Percentiles rank a stretch among this genome's conserved stretches.
phyloP scores from a whole-genome alignment of 1,140 invertebrate species.

The Drosophila hydei region DNA sequence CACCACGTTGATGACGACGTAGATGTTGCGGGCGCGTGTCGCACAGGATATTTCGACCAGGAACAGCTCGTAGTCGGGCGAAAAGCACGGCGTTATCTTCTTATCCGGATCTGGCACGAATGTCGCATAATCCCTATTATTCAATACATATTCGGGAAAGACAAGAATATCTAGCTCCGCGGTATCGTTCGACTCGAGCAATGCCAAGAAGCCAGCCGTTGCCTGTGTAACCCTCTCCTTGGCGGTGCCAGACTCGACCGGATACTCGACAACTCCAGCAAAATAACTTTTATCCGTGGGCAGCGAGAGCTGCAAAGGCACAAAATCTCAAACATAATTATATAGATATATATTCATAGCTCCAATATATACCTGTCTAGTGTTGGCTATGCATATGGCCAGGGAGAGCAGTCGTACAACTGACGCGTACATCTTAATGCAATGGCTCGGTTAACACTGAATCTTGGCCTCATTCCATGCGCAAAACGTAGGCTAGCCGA shows the following conservation, averaged over 20 bases:
- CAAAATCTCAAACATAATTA: no score
- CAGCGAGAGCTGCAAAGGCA: constrained; percentile 78
- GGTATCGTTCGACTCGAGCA: constrained; percentile 46
- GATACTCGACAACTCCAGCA: constrained; percentile 85
- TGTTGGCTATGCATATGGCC: neutral
- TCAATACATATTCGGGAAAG: constrained; percentile 89
- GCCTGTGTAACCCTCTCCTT: neutral
- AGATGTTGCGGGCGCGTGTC: constrained; percentile 48
- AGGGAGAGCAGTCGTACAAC: constrained; percentile 3
- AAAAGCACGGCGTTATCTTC: constrained; percentile 62
- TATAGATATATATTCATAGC: neutral
- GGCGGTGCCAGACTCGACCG: neutral
- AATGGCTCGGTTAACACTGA: constrained; percentile 12
- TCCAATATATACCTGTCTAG: constrained; percentile 13
- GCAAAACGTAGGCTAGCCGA: constrained; percentile 10
- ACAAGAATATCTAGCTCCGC: constrained; percentile 89
- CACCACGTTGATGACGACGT: constrained; percentile 69
- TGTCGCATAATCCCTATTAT: constrained; percentile 45
- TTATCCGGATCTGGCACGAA: constrained; percentile 60
- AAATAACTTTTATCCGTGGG: constrained; percentile 84
- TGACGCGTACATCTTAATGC: constrained; percentile 18
- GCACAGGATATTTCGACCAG: constrained; percentile 69
- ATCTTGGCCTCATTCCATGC: neutral
- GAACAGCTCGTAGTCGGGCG: constrained; percentile 69
- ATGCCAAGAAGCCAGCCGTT: constrained; percentile 27